Percentiles rank a stretch among this genome's conserved stretches.
Conservation (phyloP, 2,797 vertebrate genomes). For the Sebastes hubbsi region DNA sequence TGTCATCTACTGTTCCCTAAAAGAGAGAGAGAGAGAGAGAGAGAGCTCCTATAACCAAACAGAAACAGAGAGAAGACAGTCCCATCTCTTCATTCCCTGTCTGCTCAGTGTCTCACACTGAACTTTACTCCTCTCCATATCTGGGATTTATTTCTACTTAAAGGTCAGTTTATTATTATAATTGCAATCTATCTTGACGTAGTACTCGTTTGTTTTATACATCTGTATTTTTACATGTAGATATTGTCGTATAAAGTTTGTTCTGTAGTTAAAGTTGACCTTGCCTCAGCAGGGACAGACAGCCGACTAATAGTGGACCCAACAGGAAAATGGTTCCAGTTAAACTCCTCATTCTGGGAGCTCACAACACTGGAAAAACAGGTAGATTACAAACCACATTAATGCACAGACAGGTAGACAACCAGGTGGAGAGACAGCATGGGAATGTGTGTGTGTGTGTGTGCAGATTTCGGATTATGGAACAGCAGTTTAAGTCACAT, state of each 20-base stretch:
- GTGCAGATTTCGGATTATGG: neutral
- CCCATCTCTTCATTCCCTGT: constrained; percentile 22
- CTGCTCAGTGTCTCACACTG: constrained; percentile 38
- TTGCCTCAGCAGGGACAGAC: no score
- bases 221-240: neutral
- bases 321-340: constrained; percentile 59
- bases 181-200: neutral
- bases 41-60: constrained; percentile 43
- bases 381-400: constrained; percentile 32
- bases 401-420: neutral
- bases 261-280: neutral
- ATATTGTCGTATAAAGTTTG: neutral
- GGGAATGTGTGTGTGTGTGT: neutral
- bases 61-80: constrained; percentile 31
- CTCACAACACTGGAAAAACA: constrained; percentile 73
- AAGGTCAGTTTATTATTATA: constrained; percentile 30
- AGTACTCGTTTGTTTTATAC: neutral
- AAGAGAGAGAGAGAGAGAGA: constrained; percentile 16
- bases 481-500: neutral
- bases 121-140: neutral
- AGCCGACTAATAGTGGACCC: neutral
- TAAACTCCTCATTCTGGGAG: constrained; percentile 72
- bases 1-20: constrained; percentile 35
- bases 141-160: constrained; percentile 12
- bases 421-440: neutral